Percentiles rank a stretch among this genome's conserved stretches.
Evolutionary conservation across 2,797 vertebrate genomes (phyloP).

Genomic region (Mormyrus proboscirostris): DNA sequence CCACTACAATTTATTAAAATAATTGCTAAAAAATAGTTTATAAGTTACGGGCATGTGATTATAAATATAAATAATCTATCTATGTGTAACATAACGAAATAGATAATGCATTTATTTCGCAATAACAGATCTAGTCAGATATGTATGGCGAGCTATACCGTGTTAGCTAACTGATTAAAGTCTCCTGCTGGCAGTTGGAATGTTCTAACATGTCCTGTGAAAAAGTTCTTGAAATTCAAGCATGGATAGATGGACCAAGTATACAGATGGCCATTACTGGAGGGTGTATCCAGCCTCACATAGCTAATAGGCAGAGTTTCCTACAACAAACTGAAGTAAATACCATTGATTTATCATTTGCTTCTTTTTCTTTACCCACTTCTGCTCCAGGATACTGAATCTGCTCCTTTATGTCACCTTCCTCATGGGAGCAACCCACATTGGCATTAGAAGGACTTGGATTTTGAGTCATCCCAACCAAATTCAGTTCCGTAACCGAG

Average conservation of each 20-base stretch:
- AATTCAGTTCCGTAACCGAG: background rate
- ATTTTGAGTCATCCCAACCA: background rate
- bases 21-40: background rate
- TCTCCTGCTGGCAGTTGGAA: slow-evolving; percentile 6
- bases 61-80: background rate
- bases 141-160: background rate
- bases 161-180: background rate
- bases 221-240: background rate
- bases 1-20: background rate
- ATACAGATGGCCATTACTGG: background rate
- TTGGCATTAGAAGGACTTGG: background rate
- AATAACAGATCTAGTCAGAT: background rate
- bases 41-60: background rate
- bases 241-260: background rate
- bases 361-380: background rate
- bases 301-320: background rate
- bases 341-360: background rate
- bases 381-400: background rate
- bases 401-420: background rate
- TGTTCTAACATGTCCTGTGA: background rate
- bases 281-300: background rate
- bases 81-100: background rate
- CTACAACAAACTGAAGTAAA: background rate
- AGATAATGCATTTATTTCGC: background rate
- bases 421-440: background rate